Percentiles rank a stretch among this genome's conserved stretches.
These are phyloP conservation scores for Nasonovia ribisnigri DNA, from an alignment of 2,888 invertebrate genomes.

Conservation along the genomic window DNA sequence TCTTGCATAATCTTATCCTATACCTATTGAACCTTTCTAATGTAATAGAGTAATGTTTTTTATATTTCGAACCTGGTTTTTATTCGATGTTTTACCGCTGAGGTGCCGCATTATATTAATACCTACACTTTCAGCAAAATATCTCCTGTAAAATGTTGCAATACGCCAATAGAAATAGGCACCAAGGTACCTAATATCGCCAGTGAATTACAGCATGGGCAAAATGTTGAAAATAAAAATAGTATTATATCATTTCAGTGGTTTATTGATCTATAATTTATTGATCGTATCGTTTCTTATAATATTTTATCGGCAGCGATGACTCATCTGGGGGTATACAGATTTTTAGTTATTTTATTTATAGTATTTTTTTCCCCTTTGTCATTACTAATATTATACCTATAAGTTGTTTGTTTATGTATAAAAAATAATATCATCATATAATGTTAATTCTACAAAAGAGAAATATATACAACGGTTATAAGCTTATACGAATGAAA, in stretches of 20 bases:
- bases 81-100: too few relatives aligned
- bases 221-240: not conserved
- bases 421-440: not conserved
- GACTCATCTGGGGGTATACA: not conserved
- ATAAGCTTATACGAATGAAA: too few relatives aligned
- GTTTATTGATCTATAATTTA: not conserved
- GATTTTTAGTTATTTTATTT: not conserved
- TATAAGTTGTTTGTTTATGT: not conserved
- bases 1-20: not conserved
- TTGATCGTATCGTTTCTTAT: not conserved
- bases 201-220: not conserved
- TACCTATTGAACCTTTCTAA: not conserved
- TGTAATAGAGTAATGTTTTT: too few relatives aligned
- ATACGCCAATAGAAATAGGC: not conserved
- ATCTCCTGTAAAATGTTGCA: not conserved
- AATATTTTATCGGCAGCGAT: not conserved
- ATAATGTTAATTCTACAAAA: not conserved
- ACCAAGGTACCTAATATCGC: not conserved
- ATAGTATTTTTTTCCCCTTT: too few relatives aligned
- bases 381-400: not conserved
- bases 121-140: not conserved
- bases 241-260: not conserved
- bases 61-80: too few relatives aligned
- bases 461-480: not conserved
- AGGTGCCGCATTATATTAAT: not conserved